Evolutionary conservation across 2,113 vertebrate genomes (phyloP).

Genomic region (Rana temporaria): DNA sequence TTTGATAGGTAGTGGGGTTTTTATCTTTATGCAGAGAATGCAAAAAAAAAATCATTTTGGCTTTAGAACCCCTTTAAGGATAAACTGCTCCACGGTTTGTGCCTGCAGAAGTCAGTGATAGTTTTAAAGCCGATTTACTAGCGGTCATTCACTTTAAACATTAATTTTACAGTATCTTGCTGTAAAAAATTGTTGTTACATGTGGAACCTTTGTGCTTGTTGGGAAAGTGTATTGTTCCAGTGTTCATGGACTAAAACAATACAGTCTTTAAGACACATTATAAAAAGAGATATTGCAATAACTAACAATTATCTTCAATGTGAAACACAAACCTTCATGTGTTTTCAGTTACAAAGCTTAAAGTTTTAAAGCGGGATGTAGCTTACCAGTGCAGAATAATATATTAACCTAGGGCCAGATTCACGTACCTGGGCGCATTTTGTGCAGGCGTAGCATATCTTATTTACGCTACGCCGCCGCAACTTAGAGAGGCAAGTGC

Average conservation of each 20-base stretch:
- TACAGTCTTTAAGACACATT: not conserved
- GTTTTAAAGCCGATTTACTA: no score
- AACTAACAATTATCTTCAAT: not conserved
- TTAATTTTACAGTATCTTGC: not conserved
- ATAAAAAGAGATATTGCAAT: constrained; percentile 17
- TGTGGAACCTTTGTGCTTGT: not conserved
- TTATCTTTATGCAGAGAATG: no score
- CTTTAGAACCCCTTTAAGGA: no score
- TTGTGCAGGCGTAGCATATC: no score
- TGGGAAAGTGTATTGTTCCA: not conserved
- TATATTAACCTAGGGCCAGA: constrained; percentile 40
- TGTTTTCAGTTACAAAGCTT: constrained; percentile 43
- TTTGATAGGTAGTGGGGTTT: no score
- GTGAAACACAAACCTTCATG: constrained; percentile 13
- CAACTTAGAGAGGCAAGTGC: no score
- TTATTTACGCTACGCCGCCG: no score
- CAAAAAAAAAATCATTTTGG: no score
- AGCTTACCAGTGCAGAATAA: constrained; percentile 41
- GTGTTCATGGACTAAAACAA: not conserved
- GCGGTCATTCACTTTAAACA: not conserved
- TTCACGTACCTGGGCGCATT: no score
- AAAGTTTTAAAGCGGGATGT: constrained; percentile 26
- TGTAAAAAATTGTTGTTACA: not conserved
- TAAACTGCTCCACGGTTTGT: no score
- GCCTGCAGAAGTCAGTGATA: no score